Evolutionary conservation across 1,140 invertebrate species (phyloP).

Genomic region (Notospermus geniculatus): DNA sequence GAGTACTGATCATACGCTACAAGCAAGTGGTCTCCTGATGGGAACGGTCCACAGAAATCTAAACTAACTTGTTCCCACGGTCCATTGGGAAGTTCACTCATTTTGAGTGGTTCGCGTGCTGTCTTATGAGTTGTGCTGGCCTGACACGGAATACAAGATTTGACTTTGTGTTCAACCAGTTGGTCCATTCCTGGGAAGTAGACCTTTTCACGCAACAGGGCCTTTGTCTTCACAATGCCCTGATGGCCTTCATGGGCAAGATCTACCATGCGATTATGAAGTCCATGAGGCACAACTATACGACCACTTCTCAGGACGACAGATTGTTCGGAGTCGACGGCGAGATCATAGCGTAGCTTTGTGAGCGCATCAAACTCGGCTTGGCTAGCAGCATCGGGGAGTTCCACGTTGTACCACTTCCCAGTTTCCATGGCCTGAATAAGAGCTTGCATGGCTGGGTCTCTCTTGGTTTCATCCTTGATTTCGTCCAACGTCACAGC

Average conservation of each 20-base stretch:
- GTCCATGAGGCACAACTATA: conserved; percentile 27
- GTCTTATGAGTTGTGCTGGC: conserved; percentile 13
- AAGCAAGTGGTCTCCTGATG: conserved; percentile 30
- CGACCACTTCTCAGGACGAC: conserved; percentile 14
- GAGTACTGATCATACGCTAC: conserved; percentile 34
- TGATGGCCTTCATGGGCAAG: conserved; percentile 33
- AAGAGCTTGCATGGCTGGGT: too few relatives aligned
- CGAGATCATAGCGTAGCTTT: too few relatives aligned
- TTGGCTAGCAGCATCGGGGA: too few relatives aligned
- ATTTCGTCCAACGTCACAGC: too few relatives aligned
- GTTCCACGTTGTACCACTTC: too few relatives aligned
- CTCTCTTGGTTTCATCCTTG: too few relatives aligned
- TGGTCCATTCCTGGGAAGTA: conserved; percentile 43
- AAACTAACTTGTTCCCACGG: conserved; percentile 29
- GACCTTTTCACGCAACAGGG: conserved; percentile 37
- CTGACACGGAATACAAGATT: conserved; percentile 37
- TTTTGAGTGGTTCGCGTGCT: conserved; percentile 29
- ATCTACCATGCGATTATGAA: conserved; percentile 24
- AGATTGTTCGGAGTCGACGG: too few relatives aligned
- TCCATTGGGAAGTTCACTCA: conserved; percentile 22
- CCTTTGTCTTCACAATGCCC: conserved; percentile 36
- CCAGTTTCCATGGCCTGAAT: too few relatives aligned
- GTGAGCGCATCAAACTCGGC: too few relatives aligned
- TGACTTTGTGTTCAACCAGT: conserved; percentile 30
- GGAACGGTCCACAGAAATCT: conserved; percentile 32